Conservation (phyloP, 1,140 invertebrate species). For the Tigriopus japonicus region DNA sequence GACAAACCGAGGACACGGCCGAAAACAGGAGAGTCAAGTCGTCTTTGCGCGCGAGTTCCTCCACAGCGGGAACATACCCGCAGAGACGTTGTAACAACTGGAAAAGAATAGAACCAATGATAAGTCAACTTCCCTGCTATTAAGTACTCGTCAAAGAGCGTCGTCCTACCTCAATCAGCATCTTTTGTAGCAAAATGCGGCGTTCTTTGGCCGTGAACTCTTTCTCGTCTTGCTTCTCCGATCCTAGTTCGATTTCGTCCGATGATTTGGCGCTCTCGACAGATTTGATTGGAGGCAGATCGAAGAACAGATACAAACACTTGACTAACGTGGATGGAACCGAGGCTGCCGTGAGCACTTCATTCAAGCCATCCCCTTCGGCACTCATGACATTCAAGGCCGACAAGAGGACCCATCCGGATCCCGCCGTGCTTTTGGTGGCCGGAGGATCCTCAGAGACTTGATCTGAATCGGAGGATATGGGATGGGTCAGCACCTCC, state of each 20-base stretch:
- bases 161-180: conserved; percentile 78
- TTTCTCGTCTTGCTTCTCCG: conserved; percentile 41
- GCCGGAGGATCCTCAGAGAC: too few relatives aligned
- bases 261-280: conserved; percentile 14
- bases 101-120: conserved; percentile 17
- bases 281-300: conserved; percentile 55
- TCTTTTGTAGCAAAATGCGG: conserved; percentile 78
- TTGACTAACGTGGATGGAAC: conserved; percentile 95
- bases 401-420: conserved; percentile 87
- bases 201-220: conserved; percentile 79
- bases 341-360: conserved; percentile 85
- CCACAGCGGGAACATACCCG: conserved; percentile 73
- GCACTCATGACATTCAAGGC: conserved; percentile 67
- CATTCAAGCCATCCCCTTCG: conserved; percentile 54
- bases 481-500: conserved; percentile 4
- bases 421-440: conserved; percentile 58
- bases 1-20: conserved; percentile 86
- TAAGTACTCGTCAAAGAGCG: neutral
- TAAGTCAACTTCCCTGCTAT: neutral
- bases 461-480: too few relatives aligned
- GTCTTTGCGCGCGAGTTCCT: conserved; percentile 89
- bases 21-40: conserved; percentile 87
- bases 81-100: conserved; percentile 81
- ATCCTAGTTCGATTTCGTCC: conserved; percentile 20
- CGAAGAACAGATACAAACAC: conserved; percentile 96